These are phyloP conservation scores for Porites divaricata DNA, from an alignment of 92 coral and sea anemone species.

Conservation along the genomic window DNA sequence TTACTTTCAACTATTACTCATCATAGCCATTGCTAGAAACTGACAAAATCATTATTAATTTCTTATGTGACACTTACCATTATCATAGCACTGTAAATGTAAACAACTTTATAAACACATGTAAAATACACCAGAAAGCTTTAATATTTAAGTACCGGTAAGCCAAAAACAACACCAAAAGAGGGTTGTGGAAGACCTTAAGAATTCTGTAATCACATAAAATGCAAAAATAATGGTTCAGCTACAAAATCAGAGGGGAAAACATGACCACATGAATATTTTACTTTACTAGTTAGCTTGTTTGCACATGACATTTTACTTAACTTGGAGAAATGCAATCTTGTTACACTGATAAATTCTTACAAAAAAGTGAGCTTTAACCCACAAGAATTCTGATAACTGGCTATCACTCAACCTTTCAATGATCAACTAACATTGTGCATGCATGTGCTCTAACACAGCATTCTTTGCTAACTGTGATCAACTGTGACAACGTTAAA, in stretches of 20 bases:
- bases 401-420: not conserved
- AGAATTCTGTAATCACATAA: not conserved
- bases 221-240: not conserved
- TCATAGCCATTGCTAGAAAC: no score
- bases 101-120: no score
- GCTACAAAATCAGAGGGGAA: not conserved
- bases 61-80: no score
- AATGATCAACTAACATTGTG: not conserved
- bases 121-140: no score
- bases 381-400: not conserved
- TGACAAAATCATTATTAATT: no score
- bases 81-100: no score
- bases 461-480: not conserved
- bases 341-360: not conserved
- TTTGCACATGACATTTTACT: not conserved
- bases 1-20: no score
- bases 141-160: no score
- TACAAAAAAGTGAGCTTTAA: not conserved
- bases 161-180: not conserved
- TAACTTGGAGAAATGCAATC: not conserved
- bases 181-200: not conserved
- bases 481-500: not conserved
- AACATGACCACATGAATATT: not conserved
- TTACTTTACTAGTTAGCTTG: not conserved
- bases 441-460: not conserved